Evolutionary conservation across 1,140 invertebrate genomes (phyloP).

Genomic region (Sipha flava): DNA sequence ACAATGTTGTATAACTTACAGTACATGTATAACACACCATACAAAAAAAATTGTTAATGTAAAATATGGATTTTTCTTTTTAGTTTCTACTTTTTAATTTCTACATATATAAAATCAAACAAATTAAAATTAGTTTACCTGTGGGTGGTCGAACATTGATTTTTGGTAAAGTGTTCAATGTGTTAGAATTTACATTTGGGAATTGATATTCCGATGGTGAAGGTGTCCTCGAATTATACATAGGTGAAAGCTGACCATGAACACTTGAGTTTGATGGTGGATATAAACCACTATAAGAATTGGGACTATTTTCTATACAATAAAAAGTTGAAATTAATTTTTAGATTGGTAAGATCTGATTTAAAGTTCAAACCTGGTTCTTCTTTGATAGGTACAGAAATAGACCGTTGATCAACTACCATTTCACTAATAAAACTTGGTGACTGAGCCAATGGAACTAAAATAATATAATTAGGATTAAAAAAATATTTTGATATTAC

Average conservation of each 20-base stretch:
- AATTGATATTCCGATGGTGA: slow-evolving; percentile 30
- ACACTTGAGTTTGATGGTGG: neutral
- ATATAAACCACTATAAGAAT: slow-evolving; percentile 37
- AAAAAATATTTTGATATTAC: neutral
- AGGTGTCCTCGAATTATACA: slow-evolving; percentile 37
- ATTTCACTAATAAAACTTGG: slow-evolving; percentile 20
- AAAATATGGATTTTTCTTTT: too few species aligned
- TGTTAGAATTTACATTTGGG: neutral
- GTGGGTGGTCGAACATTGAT: neutral
- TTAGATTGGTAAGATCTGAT: neutral
- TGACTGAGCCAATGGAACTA: neutral
- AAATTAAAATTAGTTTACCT: neutral
- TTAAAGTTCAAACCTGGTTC: neutral
- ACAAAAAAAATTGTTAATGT: too few species aligned
- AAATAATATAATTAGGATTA: neutral
- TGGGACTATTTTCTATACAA: slow-evolving; percentile 38
- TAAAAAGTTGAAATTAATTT: neutral
- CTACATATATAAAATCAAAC: too few species aligned
- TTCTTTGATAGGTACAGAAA: slow-evolving; percentile 2
- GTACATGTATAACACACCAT: too few species aligned
- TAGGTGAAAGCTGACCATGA: slow-evolving; percentile 34
- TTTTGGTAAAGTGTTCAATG: neutral
- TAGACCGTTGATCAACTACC: slow-evolving; percentile 14
- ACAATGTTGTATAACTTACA: too few species aligned
- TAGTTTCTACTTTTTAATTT: too few species aligned